Conservation (phyloP, 2,797 vertebrate genomes). For the Melanotaenia trifasciata region DNA sequence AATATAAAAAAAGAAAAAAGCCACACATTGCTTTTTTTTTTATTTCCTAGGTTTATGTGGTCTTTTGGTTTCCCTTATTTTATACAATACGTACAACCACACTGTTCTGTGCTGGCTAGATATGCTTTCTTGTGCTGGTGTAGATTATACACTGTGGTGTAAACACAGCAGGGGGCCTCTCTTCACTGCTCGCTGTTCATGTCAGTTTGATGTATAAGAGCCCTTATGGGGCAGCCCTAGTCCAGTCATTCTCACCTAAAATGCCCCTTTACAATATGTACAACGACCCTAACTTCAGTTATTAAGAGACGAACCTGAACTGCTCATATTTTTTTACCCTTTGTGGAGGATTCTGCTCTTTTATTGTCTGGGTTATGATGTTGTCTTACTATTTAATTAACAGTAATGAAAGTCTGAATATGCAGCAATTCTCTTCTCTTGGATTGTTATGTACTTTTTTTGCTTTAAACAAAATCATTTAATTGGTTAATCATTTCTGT, state of each 20-base stretch:
- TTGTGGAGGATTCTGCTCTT: background rate
- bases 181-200: background rate
- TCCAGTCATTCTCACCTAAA: background rate
- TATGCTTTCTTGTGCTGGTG: too few species aligned
- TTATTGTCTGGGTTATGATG: background rate
- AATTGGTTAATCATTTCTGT: background rate
- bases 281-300: background rate
- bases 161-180: background rate
- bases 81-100: background rate
- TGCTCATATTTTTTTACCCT: background rate
- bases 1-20: too few species aligned
- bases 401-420: background rate
- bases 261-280: background rate
- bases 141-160: too few species aligned
- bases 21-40: too few species aligned
- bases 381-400: background rate
- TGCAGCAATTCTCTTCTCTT: background rate
- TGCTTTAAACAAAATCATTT: background rate
- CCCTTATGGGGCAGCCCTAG: background rate
- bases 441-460: background rate
- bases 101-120: background rate
- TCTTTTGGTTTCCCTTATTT: too few species aligned
- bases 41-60: too few species aligned
- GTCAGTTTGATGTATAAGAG: background rate
- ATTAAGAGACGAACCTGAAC: background rate